Evolutionary conservation across 2,797 vertebrate genomes (phyloP).

Genomic region (Pygocentrus nattereri): DNA sequence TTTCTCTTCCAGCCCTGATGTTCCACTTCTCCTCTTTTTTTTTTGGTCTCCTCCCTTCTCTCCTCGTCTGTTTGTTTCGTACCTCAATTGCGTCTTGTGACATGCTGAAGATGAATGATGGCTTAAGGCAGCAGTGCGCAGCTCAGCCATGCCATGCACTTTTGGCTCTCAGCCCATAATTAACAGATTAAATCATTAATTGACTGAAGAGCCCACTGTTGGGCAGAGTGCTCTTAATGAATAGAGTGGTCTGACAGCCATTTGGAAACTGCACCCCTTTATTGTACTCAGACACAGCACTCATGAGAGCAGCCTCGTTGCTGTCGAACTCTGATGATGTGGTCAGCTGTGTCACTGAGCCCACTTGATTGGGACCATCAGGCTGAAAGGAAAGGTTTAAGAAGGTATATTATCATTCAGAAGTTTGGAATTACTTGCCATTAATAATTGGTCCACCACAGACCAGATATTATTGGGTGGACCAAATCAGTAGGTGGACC

Average conservation of each 20-base stretch:
- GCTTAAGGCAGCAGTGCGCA: background rate
- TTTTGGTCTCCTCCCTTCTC: background rate
- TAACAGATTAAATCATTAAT: constrained; percentile 39
- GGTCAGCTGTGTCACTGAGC: background rate
- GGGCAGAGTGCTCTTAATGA: constrained; percentile 17
- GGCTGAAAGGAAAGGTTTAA: background rate
- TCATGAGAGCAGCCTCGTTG: constrained; percentile 12
- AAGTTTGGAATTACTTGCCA: background rate
- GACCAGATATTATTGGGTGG: too few relatives aligned
- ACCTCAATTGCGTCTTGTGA: background rate
- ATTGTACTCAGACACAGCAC: background rate
- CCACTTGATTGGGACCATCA: background rate
- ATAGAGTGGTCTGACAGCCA: background rate
- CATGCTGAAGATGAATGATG: constrained; percentile 27
- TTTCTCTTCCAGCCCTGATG: constrained; percentile 24
- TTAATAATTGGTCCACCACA: background rate
- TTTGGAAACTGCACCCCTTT: background rate
- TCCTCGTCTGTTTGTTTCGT: constrained; percentile 1
- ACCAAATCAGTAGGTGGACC: too few relatives aligned
- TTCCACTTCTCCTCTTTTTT: background rate
- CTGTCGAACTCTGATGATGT: constrained; percentile 7
- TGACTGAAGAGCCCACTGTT: constrained; percentile 28
- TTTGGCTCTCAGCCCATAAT: constrained; percentile 14
- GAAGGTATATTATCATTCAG: background rate
- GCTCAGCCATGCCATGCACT: background rate